Base-by-base conservation (phyloP, 2,888 invertebrate species). In the Drosophila paramelanica region DNA sequence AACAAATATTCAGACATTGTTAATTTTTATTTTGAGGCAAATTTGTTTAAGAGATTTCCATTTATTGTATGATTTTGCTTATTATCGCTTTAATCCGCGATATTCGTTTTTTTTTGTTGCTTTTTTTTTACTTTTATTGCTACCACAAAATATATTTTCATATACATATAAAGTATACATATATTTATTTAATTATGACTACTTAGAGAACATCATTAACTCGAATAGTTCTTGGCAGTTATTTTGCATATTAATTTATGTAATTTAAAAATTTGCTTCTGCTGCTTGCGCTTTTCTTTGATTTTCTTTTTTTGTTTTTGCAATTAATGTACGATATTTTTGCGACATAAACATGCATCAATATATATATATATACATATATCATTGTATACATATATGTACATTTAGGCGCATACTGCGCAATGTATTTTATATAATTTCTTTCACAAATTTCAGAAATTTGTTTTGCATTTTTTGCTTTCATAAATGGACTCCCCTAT, bases 211-310 rank as follows among this genome's bases (percentile, higher is more conserved):
- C 90, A 87, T 88, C 77, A 78, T 82, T 80, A 77, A 82, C 68
- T 81, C 80, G 79, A 89, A 87, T 88, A 87, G 89, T 90, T 89
- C 87, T 89, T 91, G 90, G 91, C 90, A 90, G 90, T 91, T 91
- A 70, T 79, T 88, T 87, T 86, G 85, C 84, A 88, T 86, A 83
- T 67, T 72, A 41, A 58, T 66, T 68, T 60, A 65, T 50, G 49
- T 36, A 53, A 45, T 73, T 67, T 67, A 45, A 62, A 67, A 79
- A 65, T 66, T 76, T 55, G 62, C 53, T 39, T 59, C 25, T 67
- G 61, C 61, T 65, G 43, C 45, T 67, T 61, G 52, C 43, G 25
- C 41, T 39, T 58, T 59, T 47, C 47, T 52, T 77, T 61, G 51
- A 51, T 47, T 67, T 67, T 43, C 20, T 31, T 39, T 52, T 50